phyloP scores from a whole-genome alignment of 2,888 invertebrate genomes.

The Cheiracanthium punctorium region DNA sequence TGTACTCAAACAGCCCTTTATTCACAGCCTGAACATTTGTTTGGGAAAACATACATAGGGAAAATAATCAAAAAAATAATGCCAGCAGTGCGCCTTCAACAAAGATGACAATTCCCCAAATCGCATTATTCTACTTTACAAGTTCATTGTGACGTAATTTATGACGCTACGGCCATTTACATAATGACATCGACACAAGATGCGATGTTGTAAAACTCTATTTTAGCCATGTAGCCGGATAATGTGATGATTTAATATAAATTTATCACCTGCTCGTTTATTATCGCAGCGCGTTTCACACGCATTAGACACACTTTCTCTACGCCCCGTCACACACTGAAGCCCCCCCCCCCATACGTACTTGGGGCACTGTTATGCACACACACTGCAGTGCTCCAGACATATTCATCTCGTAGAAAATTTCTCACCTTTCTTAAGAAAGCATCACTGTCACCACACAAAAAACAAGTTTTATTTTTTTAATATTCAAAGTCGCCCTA shows the following conservation, averaged over 20 bases:
- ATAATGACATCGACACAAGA: not conserved
- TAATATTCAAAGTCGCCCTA: constrained; percentile 48
- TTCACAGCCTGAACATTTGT: too few species aligned
- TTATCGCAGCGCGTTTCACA: not conserved
- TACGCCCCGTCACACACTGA: too few species aligned
- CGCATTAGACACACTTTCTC: constrained; percentile 19
- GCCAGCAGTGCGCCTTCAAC: too few species aligned
- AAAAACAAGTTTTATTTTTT: constrained; percentile 37
- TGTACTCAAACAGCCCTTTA: too few species aligned
- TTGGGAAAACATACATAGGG: too few species aligned
- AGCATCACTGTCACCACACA: constrained; percentile 23
- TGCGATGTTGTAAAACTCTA: not conserved
- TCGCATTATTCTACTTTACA: not conserved
- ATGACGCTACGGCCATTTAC: not conserved
- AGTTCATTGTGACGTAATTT: not conserved
- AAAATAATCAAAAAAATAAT: too few species aligned
- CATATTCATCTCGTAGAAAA: constrained; percentile 1
- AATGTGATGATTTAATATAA: constrained; percentile 14
- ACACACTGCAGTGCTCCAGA: not conserved
- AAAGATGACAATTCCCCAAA: too few species aligned
- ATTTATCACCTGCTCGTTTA: constrained; percentile 5
- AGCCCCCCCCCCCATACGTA: not conserved
- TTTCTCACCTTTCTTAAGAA: constrained; percentile 35
- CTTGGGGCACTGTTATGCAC: not conserved
- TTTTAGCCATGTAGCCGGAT: not conserved